Percentiles rank a stretch among this genome's conserved stretches.
These are phyloP conservation scores for Acleris sparsana DNA, from an alignment of 2,888 invertebrate species.

Conservation along the genomic window DNA sequence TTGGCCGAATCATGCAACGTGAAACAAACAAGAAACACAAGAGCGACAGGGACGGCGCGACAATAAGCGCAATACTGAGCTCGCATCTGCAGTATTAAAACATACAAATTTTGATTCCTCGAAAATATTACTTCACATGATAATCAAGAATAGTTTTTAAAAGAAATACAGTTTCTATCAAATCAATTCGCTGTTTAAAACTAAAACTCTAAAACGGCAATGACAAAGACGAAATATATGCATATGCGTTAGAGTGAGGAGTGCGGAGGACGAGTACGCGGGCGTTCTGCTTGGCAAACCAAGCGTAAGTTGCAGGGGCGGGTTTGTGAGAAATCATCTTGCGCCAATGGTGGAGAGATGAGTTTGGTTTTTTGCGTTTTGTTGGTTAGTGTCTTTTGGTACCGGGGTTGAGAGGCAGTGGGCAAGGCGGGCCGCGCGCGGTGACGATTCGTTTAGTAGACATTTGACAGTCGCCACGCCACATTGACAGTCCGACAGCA, in stretches of 20 bases:
- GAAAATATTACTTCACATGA: conserved; percentile 9
- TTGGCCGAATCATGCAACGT: conserved; percentile 79
- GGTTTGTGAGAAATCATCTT: conserved; percentile 42
- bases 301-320: conserved; percentile 45
- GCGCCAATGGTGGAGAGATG: conserved; percentile 32
- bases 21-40: conserved; percentile 80
- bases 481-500: conserved; percentile 82
- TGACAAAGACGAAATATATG: conserved; percentile 58
- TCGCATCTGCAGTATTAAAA: conserved; percentile 38
- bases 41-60: conserved; percentile 73
- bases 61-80: conserved; percentile 42
- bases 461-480: conserved; percentile 83
- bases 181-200: conserved; percentile 45
- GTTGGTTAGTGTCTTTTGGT: conserved; percentile 46
- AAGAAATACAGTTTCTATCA: conserved; percentile 35
- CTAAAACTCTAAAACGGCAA: conserved; percentile 50
- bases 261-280: conserved; percentile 64
- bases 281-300: conserved; percentile 37
- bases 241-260: conserved; percentile 51
- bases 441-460: conserved; percentile 83
- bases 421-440: conserved; percentile 80
- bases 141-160: conserved; percentile 13
- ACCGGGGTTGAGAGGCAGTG: conserved; percentile 61
- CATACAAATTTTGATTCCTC: conserved; percentile 14
- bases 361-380: conserved; percentile 40